Conservation (phyloP, 1,140 invertebrate genomes). For the Meloidogyne hapla region DNA sequence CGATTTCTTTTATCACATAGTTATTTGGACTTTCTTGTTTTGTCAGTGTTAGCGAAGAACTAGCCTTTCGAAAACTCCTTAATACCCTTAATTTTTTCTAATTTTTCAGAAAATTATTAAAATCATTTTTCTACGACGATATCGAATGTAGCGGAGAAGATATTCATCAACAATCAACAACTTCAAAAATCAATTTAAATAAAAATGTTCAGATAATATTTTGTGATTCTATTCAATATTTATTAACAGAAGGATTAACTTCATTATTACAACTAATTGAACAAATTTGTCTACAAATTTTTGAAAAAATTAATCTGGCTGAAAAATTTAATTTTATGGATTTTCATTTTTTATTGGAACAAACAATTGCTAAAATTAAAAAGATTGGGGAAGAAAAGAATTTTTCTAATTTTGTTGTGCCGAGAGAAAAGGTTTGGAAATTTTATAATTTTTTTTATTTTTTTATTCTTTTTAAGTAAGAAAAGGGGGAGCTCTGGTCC, state of each 20-base stretch:
- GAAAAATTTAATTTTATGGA: neutral
- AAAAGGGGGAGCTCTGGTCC: too few relatives aligned
- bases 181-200: neutral
- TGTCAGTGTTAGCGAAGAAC: too few relatives aligned
- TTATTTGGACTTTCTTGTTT: too few relatives aligned
- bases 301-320: neutral
- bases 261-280: neutral
- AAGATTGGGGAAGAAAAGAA: neutral
- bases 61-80: too few relatives aligned
- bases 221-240: neutral
- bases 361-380: constrained; percentile 6
- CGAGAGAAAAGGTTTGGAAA: neutral
- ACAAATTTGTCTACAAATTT: neutral
- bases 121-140: neutral
- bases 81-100: too few relatives aligned
- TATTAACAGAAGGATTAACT: neutral
- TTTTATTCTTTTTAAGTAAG: too few relatives aligned
- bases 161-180: neutral
- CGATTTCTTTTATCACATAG: too few relatives aligned
- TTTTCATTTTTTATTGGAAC: neutral
- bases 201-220: neutral
- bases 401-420: neutral
- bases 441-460: too few relatives aligned
- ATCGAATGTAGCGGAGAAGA: neutral
- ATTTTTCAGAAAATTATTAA: neutral